These are phyloP conservation scores for Netelia melanura DNA, from an alignment of 2,888 invertebrate genomes.

Conservation along the genomic window DNA sequence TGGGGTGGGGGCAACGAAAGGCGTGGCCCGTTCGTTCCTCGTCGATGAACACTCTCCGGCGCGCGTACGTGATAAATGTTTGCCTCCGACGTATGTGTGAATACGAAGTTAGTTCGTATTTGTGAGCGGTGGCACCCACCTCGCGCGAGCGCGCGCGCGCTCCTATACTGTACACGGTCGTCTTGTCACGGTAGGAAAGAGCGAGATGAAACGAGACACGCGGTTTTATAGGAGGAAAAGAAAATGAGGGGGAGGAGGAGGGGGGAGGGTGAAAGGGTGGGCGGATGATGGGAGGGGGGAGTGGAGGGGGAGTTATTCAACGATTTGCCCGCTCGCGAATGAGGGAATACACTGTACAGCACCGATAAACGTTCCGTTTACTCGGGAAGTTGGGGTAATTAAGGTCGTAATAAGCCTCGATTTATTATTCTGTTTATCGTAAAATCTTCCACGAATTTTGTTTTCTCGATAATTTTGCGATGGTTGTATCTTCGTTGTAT, in stretches of 20 bases:
- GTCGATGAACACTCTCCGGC: slow-evolving; percentile 70
- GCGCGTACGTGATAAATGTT: slow-evolving; percentile 67
- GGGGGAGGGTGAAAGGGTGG: slow-evolving; percentile 43
- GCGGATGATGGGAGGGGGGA: slow-evolving; percentile 33
- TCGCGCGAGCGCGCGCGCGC: neutral
- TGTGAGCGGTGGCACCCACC: slow-evolving; percentile 25
- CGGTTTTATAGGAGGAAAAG: slow-evolving; percentile 46
- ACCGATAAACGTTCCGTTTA: neutral
- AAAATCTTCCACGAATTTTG: too few species aligned
- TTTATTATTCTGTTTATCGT: too few species aligned
- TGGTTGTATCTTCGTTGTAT: too few species aligned
- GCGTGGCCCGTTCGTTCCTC: slow-evolving; percentile 77
- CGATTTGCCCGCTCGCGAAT: slow-evolving; percentile 51
- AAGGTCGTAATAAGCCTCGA: too few species aligned
- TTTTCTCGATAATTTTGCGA: too few species aligned
- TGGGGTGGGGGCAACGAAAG: slow-evolving; percentile 77
- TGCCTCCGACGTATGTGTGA: slow-evolving; percentile 17
- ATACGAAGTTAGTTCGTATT: slow-evolving; percentile 32
- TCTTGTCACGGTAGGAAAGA: slow-evolving; percentile 29
- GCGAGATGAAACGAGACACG: slow-evolving; percentile 37
- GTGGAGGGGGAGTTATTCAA: slow-evolving; percentile 23
- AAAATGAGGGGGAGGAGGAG: slow-evolving; percentile 21
- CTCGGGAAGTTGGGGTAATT: too few species aligned
- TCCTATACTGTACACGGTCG: neutral
- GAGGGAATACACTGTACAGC: slow-evolving; percentile 22